These are phyloP conservation scores for Heteromyza rotundicornis DNA, from an alignment of 2,888 invertebrate genomes.

Conservation along the genomic window DNA sequence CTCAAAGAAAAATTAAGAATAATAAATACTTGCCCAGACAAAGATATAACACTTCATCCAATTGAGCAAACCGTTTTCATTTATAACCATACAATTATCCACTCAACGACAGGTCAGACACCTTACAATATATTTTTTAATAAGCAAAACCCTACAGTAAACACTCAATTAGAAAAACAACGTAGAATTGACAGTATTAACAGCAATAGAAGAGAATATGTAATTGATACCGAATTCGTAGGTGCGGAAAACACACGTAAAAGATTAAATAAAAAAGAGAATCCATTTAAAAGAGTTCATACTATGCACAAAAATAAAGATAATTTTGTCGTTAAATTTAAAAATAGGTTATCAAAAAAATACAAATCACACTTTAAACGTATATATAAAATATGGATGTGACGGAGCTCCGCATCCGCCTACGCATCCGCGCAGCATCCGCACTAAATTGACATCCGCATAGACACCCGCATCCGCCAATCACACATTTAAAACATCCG, in stretches of 20 bases:
- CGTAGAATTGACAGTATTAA: not conserved
- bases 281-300: not conserved
- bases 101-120: not conserved
- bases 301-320: not conserved
- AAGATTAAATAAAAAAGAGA: not conserved
- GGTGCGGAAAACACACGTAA: not conserved
- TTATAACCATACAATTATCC: not conserved
- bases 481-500: too few relatives aligned
- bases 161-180: not conserved
- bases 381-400: too few relatives aligned
- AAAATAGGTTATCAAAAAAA: not conserved
- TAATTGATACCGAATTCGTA: not conserved
- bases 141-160: not conserved
- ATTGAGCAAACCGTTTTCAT: not conserved
- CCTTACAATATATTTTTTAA: not conserved
- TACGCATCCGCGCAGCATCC: too few relatives aligned
- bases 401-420: too few relatives aligned
- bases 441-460: too few relatives aligned
- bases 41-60: not conserved
- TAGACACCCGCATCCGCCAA: too few relatives aligned
- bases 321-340: not conserved
- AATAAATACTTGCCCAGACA: not conserved
- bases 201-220: not conserved
- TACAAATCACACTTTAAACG: not conserved
- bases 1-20: not conserved